Percentiles rank a stretch among this genome's conserved stretches.
phyloP scores from a whole-genome alignment of 2,888 invertebrate genomes.

The Eupithecia pulchellata region DNA sequence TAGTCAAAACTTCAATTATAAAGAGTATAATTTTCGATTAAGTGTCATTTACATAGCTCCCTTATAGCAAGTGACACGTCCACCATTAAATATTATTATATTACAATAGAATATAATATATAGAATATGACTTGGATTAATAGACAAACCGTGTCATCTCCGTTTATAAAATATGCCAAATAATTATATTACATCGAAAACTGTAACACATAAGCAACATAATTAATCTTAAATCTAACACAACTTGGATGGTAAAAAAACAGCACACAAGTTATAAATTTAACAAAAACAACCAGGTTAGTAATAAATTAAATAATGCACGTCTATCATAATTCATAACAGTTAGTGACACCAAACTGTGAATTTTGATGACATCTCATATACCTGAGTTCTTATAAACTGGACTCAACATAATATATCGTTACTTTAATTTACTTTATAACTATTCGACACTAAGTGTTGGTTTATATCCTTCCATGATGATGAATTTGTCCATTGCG shows the following conservation, averaged over 20 bases:
- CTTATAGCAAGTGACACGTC: background rate
- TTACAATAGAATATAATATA: background rate
- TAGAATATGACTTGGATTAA: background rate
- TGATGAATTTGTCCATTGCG: slow-evolving; percentile 37
- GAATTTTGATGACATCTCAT: slow-evolving; percentile 22
- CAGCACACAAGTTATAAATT: slow-evolving; percentile 24
- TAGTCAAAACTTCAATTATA: background rate
- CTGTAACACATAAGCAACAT: slow-evolving; percentile 43
- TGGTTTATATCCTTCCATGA: slow-evolving; percentile 39
- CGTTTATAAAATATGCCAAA: slow-evolving; percentile 38
- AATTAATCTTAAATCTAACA: slow-evolving; percentile 52
- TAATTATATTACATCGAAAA: slow-evolving; percentile 45
- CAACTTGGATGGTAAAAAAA: slow-evolving; percentile 28
- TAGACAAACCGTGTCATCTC: slow-evolving; percentile 19
- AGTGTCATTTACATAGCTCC: background rate
- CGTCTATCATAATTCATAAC: slow-evolving; percentile 26
- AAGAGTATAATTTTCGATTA: background rate
- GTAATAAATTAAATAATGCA: slow-evolving; percentile 27
- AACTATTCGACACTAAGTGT: slow-evolving; percentile 36
- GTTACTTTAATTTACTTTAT: slow-evolving; percentile 33
- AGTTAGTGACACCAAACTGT: slow-evolving; percentile 30
- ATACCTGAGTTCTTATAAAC: slow-evolving; percentile 24
- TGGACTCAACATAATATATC: slow-evolving; percentile 3
- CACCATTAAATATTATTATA: background rate
- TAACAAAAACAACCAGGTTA: slow-evolving; percentile 32